Conservation (phyloP, 2,113 vertebrate genomes). For the Riparia riparia region DNA sequence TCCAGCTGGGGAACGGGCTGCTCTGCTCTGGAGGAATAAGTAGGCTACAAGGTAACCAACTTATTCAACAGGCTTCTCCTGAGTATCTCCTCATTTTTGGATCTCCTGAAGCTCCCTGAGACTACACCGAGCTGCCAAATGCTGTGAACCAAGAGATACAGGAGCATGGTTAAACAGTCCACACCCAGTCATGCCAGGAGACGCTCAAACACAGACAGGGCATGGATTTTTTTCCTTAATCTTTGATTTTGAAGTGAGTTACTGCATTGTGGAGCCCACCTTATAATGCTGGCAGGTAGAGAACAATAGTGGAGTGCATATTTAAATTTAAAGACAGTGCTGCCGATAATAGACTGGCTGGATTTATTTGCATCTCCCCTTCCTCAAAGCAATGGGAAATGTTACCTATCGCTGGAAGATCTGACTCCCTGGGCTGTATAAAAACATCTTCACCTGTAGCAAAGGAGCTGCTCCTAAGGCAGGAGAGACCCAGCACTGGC, state of each 20-base stretch:
- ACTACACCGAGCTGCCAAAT: background rate
- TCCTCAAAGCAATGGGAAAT: background rate
- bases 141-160: background rate
- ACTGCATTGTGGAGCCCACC: background rate
- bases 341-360: background rate
- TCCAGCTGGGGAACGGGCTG: background rate
- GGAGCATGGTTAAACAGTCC: background rate
- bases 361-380: background rate
- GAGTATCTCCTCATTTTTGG: background rate
- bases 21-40: background rate
- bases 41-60: background rate
- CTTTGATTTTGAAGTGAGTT: background rate
- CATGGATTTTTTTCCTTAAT: background rate
- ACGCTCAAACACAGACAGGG: background rate
- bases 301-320: background rate
- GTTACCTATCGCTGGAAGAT: conserved; percentile 14
- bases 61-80: background rate
- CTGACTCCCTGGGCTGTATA: background rate
- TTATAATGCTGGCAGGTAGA: background rate
- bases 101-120: background rate
- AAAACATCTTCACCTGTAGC: background rate
- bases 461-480: conserved; percentile 27
- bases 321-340: background rate
- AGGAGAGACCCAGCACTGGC: background rate
- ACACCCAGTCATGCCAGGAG: background rate